These are phyloP conservation scores for Melanaphis sacchari DNA, from an alignment of 1,140 invertebrate species.

Conservation along the genomic window DNA sequence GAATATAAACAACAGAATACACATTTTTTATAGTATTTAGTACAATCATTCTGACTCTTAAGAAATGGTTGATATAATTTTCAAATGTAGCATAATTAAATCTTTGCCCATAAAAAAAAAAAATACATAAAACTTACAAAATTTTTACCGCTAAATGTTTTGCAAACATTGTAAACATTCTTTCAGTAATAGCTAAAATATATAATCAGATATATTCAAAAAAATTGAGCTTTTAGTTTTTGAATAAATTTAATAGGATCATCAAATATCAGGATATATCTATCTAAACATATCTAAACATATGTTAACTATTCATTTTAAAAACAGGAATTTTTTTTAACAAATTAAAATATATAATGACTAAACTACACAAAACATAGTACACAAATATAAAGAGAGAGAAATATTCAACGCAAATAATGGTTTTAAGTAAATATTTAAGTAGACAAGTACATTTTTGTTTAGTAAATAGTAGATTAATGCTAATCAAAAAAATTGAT, in stretches of 20 bases:
- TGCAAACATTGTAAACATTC: neutral
- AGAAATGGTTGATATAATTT: neutral
- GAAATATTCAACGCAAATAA: neutral
- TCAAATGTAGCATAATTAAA: neutral
- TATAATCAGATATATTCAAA: neutral
- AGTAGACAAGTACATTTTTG: neutral
- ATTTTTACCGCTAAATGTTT: neutral
- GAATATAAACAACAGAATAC: neutral
- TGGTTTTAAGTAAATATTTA: conserved; percentile 30
- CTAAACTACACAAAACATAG: neutral
- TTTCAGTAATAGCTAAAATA: neutral
- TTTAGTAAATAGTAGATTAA: conserved; percentile 12
- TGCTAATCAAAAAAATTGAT: conserved; percentile 11
- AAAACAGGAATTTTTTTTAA: neutral
- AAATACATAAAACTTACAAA: neutral
- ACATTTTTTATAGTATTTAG: neutral
- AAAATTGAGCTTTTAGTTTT: conserved; percentile 16
- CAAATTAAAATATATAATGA: neutral
- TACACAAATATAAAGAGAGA: neutral
- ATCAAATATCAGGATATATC: neutral
- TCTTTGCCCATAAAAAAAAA: neutral
- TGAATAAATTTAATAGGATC: conserved; percentile 16
- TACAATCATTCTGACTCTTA: neutral
- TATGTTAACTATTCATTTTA: neutral
- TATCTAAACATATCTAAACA: neutral